Evolutionary conservation across 2,888 invertebrate genomes (phyloP), one percentile per base, ranked within the genome.

Genomic region (Acronicta aceris): DNA sequence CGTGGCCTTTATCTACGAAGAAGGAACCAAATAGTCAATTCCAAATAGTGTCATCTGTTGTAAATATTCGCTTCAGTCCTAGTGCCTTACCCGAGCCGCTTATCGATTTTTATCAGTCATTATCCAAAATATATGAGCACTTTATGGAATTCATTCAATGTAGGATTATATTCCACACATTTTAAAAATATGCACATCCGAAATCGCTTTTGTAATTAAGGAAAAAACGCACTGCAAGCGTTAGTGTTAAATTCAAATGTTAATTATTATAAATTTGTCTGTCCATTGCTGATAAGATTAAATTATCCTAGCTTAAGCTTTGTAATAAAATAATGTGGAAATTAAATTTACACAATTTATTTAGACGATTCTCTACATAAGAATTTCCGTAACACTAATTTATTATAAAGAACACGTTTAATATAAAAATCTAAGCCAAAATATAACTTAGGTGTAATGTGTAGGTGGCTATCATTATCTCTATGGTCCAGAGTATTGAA

Each of bases 281-380:
- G 78, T 79, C 81, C 81, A 81, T 78, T 66, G 63, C 46, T 60
- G 53, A 59, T 78, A 78, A 76, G 60, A 65, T 72, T 63, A 65
- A 76, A 64, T 59, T 46, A 72, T 59, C 56, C 61, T 77, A 78
- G 52, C 63, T 49, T 70, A 74, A 74, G 67, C 65, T 68, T 71
- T 66, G 69, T 69, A 85, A 85, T 85, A 83, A 91, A 92, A 91
- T 87, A 91, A 89, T 87, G 82, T 84, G 78, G 79, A 82, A 82
- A 72, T 82, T 76, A 84, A 85, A 84, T 88, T 90, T 87, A 90
- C 90, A 92, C 84, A 86, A 85, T 92, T 93, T 92, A 92, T 92
- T 92, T 85, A 77, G 88, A 87, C 73, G 81, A 82, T 84, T 82
- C 85, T 89, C 84, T 79, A 91, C 92, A 91, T 86, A 85, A 75